Percentiles rank a stretch among this genome's conserved stretches.
Conservation (phyloP, 1,140 invertebrate genomes). For the Drosophila albomicans region DNA sequence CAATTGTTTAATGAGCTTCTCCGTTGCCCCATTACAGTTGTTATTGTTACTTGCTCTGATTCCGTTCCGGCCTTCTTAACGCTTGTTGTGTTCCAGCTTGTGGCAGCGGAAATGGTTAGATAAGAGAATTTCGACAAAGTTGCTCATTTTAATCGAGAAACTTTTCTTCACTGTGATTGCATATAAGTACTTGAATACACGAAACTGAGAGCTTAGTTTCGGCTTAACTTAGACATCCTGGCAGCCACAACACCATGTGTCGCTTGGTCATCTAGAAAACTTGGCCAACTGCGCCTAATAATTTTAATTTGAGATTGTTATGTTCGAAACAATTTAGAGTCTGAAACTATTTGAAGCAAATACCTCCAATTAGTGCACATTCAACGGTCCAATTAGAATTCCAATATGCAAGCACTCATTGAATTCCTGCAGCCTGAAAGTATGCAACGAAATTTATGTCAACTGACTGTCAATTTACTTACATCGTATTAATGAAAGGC, state of each 20-base stretch:
- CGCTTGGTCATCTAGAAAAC: constrained; percentile 14
- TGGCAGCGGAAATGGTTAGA: constrained; percentile 72
- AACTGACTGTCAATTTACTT: constrained; percentile 12
- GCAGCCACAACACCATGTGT: constrained; percentile 35
- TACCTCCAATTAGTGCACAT: background rate
- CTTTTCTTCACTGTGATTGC: constrained; percentile 70
- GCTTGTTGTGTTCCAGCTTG: constrained; percentile 35
- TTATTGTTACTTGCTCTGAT: constrained; percentile 37
- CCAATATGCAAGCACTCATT: too few species aligned
- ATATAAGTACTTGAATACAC: constrained; percentile 41
- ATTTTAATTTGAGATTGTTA: constrained; percentile 31
- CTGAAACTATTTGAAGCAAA: background rate
- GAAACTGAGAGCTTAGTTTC: constrained; percentile 3
- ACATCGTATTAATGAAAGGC: constrained; percentile 3
- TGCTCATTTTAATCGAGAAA: constrained; percentile 77
- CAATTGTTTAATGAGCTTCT: constrained; percentile 81
- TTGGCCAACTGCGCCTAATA: constrained; percentile 2
- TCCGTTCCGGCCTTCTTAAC: constrained; percentile 44
- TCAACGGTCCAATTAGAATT: constrained; percentile 18
- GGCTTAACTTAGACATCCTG: constrained; percentile 31
- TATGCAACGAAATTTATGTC: constrained; percentile 43
- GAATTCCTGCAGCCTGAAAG: constrained; percentile 32
- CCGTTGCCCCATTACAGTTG: constrained; percentile 30
- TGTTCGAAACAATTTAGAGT: background rate
- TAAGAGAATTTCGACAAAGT: constrained; percentile 72